Percentiles rank a stretch among this genome's conserved stretches.
phyloP scores from a whole-genome alignment of 2,113 vertebrate species.

The Ibidorhyncha struthersii region DNA sequence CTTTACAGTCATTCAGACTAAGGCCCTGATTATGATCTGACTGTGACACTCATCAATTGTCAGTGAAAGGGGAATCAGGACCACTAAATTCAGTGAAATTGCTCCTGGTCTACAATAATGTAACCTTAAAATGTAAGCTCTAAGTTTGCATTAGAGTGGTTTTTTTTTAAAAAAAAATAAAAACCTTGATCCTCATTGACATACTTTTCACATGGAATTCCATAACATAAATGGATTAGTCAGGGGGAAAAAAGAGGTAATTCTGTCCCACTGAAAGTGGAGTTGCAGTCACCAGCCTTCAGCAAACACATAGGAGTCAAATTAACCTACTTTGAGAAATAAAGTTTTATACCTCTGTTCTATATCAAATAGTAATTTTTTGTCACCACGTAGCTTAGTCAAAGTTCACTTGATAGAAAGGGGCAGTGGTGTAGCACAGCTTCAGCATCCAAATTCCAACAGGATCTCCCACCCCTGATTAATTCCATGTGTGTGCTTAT shows the following conservation, averaged over 20 bases:
- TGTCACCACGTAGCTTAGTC: not conserved
- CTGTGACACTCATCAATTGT: not conserved
- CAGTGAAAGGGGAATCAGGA: not conserved
- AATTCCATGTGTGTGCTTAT: not conserved
- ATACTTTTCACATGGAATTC: not conserved
- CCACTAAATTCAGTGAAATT: not conserved
- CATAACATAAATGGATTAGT: not conserved
- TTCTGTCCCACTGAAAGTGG: not conserved
- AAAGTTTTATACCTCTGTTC: not conserved
- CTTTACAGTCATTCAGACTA: not conserved
- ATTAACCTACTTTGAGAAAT: not conserved
- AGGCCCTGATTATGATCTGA: not conserved
- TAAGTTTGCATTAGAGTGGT: not conserved
- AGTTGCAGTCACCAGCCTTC: not conserved
- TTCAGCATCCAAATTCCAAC: not conserved
- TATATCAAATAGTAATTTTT: not conserved
- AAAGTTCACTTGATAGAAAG: not conserved
- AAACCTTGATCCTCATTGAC: not conserved
- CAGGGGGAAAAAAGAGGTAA: not conserved
- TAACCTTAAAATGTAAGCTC: not conserved
- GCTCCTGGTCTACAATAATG: not conserved
- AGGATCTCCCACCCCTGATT: not conserved
- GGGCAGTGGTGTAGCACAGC: rapidly evolving
- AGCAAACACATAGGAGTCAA: not conserved
- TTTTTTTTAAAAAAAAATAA: not conserved